These are phyloP conservation scores for Solenopsis fugax DNA, from an alignment of 1,140 invertebrate genomes.

Conservation along the genomic window DNA sequence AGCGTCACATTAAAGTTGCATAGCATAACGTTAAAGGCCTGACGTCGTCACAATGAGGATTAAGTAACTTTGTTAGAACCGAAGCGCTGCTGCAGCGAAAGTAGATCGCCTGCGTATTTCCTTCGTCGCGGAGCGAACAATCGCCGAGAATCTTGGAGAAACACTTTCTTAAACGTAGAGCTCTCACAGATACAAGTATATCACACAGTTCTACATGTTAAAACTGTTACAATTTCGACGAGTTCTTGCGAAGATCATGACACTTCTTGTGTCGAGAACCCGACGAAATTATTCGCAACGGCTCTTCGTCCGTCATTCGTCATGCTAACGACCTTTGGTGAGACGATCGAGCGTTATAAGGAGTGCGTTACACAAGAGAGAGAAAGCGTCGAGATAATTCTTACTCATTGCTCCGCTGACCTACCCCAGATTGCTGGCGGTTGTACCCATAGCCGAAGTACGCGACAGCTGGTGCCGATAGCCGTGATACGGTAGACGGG, in stretches of 20 bases:
- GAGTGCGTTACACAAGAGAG: not conserved
- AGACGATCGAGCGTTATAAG: not conserved
- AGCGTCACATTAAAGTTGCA: not conserved
- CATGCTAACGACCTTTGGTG: not conserved
- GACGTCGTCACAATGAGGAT: not conserved
- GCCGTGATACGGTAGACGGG: not conserved
- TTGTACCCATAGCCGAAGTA: constrained; percentile 7
- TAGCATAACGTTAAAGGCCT: not conserved
- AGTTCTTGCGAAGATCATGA: no score
- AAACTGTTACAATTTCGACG: no score
- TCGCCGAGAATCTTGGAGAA: not conserved
- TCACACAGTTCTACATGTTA: no score
- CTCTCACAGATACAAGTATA: no score
- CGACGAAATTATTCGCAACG: no score
- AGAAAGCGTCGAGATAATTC: not conserved
- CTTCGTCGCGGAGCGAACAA: not conserved
- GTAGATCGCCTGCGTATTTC: not conserved
- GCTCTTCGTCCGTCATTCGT: not conserved
- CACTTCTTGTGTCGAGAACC: no score
- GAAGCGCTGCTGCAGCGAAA: not conserved
- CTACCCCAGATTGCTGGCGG: not conserved
- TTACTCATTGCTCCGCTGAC: not conserved
- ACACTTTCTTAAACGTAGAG: no score
- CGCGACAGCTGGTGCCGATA: not conserved
- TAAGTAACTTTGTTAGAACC: not conserved